Percentiles rank a stretch among this genome's conserved stretches.
phyloP scores from a whole-genome alignment of 1,140 invertebrate species.

The Pectinophora gossypiella region DNA sequence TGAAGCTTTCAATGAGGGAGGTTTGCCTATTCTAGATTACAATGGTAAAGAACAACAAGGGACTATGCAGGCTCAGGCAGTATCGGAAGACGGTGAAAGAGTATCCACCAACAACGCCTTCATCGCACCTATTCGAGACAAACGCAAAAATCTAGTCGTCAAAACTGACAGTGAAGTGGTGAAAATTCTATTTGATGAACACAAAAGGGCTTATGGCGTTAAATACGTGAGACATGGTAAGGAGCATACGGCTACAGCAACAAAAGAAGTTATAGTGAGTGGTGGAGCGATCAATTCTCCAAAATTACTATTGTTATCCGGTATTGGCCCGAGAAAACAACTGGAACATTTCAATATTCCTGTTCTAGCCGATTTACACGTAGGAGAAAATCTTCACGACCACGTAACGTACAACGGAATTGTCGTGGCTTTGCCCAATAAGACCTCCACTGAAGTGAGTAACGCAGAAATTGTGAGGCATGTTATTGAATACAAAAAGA shows the following conservation, averaged over 20 bases:
- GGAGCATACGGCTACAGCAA: conserved; percentile 65
- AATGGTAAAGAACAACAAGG: conserved; percentile 76
- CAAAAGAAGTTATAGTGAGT: conserved; percentile 83
- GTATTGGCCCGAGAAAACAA: conserved; percentile 81
- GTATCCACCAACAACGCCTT: conserved; percentile 85
- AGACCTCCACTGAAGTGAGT: conserved; percentile 78
- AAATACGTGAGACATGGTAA: conserved; percentile 77
- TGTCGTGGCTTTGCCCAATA: conserved; percentile 70
- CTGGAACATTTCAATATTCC: conserved; percentile 74
- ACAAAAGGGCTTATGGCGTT: conserved; percentile 82
- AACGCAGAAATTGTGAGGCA: conserved; percentile 59
- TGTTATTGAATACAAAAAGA: conserved; percentile 51
- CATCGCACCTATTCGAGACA: conserved; percentile 81
- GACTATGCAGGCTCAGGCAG: conserved; percentile 76
- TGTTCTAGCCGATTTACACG: conserved; percentile 78
- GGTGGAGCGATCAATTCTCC: conserved; percentile 82
- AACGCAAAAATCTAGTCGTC: conserved; percentile 82
- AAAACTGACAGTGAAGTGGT: conserved; percentile 81
- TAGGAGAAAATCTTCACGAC: conserved; percentile 88
- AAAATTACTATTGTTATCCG: conserved; percentile 84
- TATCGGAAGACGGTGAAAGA: conserved; percentile 77
- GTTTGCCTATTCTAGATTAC: conserved; percentile 71
- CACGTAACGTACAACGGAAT: conserved; percentile 79
- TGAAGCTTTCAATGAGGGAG: conserved; percentile 76
- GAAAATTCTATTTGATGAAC: conserved; percentile 82